These are phyloP conservation scores for Arrhamphus sclerolepis DNA, from an alignment of 2,797 vertebrate genomes.

Conservation along the genomic window DNA sequence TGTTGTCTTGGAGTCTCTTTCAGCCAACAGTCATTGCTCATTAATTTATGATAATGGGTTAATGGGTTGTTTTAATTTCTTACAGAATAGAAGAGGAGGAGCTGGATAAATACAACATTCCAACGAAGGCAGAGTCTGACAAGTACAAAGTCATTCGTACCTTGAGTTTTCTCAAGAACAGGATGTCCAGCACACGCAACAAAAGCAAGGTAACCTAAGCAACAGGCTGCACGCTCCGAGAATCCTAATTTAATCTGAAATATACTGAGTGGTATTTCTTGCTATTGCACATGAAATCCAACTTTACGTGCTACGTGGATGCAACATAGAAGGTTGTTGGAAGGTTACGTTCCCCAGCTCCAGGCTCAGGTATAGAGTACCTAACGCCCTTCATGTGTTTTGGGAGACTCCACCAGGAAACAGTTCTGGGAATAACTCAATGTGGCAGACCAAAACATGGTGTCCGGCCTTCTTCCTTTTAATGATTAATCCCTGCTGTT, in stretches of 20 bases:
- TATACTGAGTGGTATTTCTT: not conserved
- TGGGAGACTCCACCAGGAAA: slow-evolving; percentile 58
- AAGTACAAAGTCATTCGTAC: slow-evolving; percentile 95
- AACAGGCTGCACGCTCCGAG: not conserved
- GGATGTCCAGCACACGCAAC: slow-evolving; percentile 93
- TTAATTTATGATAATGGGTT: not conserved
- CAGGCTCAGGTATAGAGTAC: not conserved
- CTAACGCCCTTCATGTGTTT: slow-evolving; percentile 15
- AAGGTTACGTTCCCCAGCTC: not conserved
- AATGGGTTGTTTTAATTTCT: not conserved
- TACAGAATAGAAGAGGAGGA: slow-evolving; percentile 91
- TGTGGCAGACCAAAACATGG: slow-evolving; percentile 57
- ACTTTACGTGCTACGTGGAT: not conserved
- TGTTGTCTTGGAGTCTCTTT: slow-evolving; percentile 1
- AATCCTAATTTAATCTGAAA: not conserved
- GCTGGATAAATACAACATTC: slow-evolving; percentile 86
- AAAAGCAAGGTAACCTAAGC: slow-evolving; percentile 83
- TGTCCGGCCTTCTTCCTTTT: slow-evolving; percentile 58
- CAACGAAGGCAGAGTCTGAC: slow-evolving; percentile 89
- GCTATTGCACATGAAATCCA: not conserved
- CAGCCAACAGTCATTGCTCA: no score
- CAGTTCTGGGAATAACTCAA: slow-evolving; percentile 54
- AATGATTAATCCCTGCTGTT: slow-evolving; percentile 71
- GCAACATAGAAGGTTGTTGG: no score
- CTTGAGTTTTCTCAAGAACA: slow-evolving; percentile 94